Percentiles rank a stretch among this genome's conserved stretches.
Evolutionary conservation across 2,888 invertebrate genomes (phyloP).

Genomic region (Sinhomidia bicolor): DNA sequence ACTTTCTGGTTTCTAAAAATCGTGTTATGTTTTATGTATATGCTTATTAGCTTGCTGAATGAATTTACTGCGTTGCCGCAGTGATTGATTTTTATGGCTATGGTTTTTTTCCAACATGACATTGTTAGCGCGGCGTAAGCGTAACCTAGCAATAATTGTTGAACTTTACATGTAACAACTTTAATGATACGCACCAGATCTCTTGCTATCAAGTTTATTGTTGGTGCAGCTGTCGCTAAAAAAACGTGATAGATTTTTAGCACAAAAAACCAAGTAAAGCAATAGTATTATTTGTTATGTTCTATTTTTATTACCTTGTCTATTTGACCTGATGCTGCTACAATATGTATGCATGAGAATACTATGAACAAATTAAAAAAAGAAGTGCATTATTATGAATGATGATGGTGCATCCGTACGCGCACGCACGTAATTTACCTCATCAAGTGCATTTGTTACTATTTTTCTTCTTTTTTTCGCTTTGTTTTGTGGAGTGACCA

Average conservation of each 20-base stretch:
- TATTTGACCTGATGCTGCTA: no score
- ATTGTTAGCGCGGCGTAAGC: not conserved
- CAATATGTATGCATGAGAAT: no score
- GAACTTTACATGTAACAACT: not conserved
- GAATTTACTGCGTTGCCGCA: no score
- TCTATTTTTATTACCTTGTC: no score
- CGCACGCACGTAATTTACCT: not conserved
- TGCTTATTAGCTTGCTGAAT: no score
- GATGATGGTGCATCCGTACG: no score
- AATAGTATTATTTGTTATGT: not conserved
- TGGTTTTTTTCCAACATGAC: not conserved
- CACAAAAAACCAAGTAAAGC: no score
- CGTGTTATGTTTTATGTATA: not conserved
- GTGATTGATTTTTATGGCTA: slow-evolving; percentile 9
- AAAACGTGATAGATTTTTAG: not conserved
- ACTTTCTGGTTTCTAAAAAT: not conserved
- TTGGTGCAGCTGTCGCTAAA: not conserved
- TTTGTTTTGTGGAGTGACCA: slow-evolving; percentile 53
- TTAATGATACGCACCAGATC: slow-evolving; percentile 14
- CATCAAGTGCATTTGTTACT: not conserved
- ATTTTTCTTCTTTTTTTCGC: not conserved
- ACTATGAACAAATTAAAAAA: no score
- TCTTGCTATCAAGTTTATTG: not conserved
- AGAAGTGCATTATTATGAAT: no score
- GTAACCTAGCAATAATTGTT: not conserved